phyloP scores from a whole-genome alignment of 2,113 vertebrate species.

The Lipophrys pholis region DNA sequence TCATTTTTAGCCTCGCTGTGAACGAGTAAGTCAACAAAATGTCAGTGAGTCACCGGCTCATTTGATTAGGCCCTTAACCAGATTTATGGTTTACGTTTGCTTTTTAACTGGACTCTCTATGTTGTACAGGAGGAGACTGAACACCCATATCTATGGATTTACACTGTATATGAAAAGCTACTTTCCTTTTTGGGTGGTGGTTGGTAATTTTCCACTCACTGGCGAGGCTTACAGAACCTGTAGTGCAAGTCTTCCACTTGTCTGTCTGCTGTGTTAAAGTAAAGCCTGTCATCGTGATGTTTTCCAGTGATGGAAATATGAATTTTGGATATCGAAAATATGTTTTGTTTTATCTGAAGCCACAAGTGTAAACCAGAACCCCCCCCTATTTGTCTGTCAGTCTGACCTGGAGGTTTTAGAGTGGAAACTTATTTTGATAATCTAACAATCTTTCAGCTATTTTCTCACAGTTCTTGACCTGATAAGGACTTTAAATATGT shows the following conservation, averaged over 20 bases:
- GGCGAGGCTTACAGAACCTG: slow-evolving; percentile 45
- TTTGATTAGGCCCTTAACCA: slow-evolving; percentile 24
- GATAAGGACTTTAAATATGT: too few relatives aligned
- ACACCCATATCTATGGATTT: not conserved
- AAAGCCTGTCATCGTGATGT: not conserved
- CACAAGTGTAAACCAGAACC: too few relatives aligned
- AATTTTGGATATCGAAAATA: too few relatives aligned
- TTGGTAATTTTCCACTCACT: slow-evolving; percentile 63
- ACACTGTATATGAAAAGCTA: not conserved
- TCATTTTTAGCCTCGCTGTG: slow-evolving; percentile 31
- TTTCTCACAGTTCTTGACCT: too few relatives aligned
- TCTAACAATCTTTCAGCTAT: too few relatives aligned
- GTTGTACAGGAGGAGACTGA: not conserved
- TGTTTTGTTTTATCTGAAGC: too few relatives aligned
- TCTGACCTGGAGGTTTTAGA: too few relatives aligned
- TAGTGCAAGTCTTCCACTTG: slow-evolving; percentile 37
- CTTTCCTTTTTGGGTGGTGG: not conserved
- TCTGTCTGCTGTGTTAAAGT: not conserved
- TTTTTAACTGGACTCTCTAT: not conserved
- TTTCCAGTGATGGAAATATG: not conserved
- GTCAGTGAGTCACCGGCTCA: slow-evolving; percentile 37
- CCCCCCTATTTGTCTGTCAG: too few relatives aligned
- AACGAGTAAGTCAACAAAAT: slow-evolving; percentile 38
- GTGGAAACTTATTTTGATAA: too few relatives aligned
- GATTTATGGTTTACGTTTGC: not conserved